Evolutionary conservation across 2,797 vertebrate species (phyloP).

Genomic region (Mus spretus): DNA sequence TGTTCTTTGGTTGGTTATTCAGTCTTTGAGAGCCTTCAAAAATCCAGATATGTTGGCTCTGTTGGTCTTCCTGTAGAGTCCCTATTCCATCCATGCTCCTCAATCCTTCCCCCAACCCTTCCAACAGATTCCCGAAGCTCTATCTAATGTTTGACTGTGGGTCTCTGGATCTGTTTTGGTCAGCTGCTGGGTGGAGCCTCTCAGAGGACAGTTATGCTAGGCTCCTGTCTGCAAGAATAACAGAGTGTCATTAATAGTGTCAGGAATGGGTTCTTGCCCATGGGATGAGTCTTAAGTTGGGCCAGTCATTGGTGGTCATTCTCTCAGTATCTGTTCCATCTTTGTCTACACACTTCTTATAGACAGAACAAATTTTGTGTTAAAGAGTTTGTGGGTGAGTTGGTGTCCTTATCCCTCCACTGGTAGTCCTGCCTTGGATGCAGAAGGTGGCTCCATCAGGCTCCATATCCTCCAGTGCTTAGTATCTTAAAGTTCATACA

Average conservation of each 20-base stretch:
- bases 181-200: neutral
- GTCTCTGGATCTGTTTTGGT: neutral
- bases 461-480: neutral
- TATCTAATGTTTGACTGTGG: neutral
- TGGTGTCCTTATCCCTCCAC: neutral
- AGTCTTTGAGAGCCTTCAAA: neutral
- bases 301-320: neutral
- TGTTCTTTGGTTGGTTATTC: neutral
- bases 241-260: neutral
- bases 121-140: neutral
- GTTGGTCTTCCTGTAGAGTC: neutral
- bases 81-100: neutral
- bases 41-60: neutral
- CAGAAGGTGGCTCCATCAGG: neutral
- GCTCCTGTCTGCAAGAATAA: neutral
- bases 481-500: conserved; percentile 55
- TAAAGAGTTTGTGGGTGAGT: neutral
- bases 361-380: neutral
- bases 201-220: neutral
- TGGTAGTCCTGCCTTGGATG: neutral
- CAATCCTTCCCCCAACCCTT: neutral
- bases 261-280: neutral
- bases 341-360: neutral
- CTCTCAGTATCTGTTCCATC: neutral
- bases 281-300: neutral